Conservation (phyloP, 2,888 invertebrate species). For the Agrilus mali region DNA sequence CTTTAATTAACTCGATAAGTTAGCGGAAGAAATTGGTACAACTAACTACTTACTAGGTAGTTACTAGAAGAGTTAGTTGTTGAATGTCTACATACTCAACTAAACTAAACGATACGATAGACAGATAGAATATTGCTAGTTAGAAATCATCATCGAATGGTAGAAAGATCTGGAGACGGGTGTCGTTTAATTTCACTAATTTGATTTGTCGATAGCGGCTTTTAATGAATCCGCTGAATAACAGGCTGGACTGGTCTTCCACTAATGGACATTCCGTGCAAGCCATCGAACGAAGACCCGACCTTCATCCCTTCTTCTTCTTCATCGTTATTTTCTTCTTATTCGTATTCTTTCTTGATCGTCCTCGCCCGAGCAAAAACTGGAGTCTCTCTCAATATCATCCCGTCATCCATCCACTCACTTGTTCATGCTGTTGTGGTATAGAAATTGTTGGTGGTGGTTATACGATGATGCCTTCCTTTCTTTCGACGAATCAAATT, state of each 20-base stretch:
- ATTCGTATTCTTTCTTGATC: constrained; percentile 15
- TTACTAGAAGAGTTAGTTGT: background rate
- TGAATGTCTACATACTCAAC: background rate
- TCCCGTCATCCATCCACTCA: constrained; percentile 3
- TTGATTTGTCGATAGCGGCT: constrained; percentile 27
- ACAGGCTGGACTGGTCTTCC: constrained; percentile 28
- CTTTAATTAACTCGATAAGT: too few relatives aligned
- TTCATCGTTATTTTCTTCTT: too few relatives aligned
- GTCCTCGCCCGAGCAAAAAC: constrained; percentile 23
- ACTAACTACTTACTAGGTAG: too few relatives aligned
- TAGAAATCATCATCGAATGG: constrained; percentile 8
- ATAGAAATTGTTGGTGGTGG: too few relatives aligned
- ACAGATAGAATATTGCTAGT: background rate
- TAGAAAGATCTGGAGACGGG: constrained; percentile 8
- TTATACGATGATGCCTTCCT: too few relatives aligned
- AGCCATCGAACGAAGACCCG: constrained; percentile 23
- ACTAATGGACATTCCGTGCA: constrained; percentile 30
- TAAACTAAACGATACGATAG: background rate
- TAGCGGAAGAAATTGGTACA: too few relatives aligned
- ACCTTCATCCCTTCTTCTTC: constrained; percentile 27
- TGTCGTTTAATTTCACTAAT: constrained; percentile 25
- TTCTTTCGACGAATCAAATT: too few relatives aligned
- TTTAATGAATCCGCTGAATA: constrained; percentile 26
- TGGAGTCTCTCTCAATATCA: constrained; percentile 17
- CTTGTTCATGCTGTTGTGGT: too few relatives aligned